Conservation (phyloP, 2,888 invertebrate genomes). For the Cotesia congregata region DNA sequence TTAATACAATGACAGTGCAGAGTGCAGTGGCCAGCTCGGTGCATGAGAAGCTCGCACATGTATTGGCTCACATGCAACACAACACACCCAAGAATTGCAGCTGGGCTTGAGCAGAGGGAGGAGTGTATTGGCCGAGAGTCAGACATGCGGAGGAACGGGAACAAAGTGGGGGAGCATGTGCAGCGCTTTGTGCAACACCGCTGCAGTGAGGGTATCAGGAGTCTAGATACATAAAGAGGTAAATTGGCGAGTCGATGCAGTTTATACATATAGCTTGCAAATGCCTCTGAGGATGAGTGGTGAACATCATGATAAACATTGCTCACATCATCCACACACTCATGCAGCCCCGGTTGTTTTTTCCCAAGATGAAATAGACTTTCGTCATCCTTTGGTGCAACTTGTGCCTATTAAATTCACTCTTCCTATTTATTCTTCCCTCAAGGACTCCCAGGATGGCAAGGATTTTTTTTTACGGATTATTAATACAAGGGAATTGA, state of each 20-base stretch:
- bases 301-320: slow-evolving; percentile 5
- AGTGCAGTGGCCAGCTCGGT: background rate
- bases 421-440: background rate
- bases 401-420: background rate
- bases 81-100: slow-evolving; percentile 14
- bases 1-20: background rate
- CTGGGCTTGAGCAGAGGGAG: slow-evolving; percentile 10
- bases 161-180: slow-evolving; percentile 42
- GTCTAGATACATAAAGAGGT: slow-evolving; percentile 45
- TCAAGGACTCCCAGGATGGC: background rate
- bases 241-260: slow-evolving; percentile 35
- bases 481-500: background rate
- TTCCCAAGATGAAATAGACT: background rate
- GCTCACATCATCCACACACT: background rate
- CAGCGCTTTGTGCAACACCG: slow-evolving; percentile 51
- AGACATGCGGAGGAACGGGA: slow-evolving; percentile 16
- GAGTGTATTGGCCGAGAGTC: slow-evolving; percentile 8
- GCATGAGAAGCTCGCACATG: background rate
- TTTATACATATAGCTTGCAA: slow-evolving; percentile 46
- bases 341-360: background rate
- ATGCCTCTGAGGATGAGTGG: slow-evolving; percentile 15
- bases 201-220: slow-evolving; percentile 54
- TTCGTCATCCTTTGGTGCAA: background rate
- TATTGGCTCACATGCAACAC: background rate
- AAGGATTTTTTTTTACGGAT: background rate